Evolutionary conservation across 2,888 invertebrate species (phyloP), one percentile per base, ranked within the genome.

Genomic region (Antheraea yamamai): DNA sequence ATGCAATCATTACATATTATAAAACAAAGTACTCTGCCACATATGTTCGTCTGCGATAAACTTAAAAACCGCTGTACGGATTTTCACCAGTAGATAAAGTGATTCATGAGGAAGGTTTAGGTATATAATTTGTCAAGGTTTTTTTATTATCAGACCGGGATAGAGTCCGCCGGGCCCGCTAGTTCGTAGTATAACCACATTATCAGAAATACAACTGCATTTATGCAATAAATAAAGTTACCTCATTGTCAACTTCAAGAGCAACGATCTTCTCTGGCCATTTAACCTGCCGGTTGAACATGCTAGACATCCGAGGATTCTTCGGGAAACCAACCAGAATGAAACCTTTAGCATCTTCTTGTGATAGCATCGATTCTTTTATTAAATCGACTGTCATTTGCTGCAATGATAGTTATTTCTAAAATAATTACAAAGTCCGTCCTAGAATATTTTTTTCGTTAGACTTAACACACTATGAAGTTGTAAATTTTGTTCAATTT

Each of bases 291-390:
- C 89, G 87, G 83, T 92, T 91, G 84, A 95, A 95, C 75, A 94
- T 92, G 78, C 83, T 90, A n/a, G 94, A 93, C 92, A 94, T 93
- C 51, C 93, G 92, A 18, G 90, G 90, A 75, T 93, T 96, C 84
- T 91, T 94, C 14, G 96, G 96, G 86, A 96, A 96, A 20, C 95
- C 95, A 16, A 95, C 95, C 68, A 96, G 85, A 26, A 96, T 92
- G 82, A 94, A 96, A 0, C 96, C 96, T 66, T 91, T 93, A 0
- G 94, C 90, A 1, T 91, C 92, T 66, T 92, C 88, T 74, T 92
- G 90, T 78, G 83, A 81, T 76, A 96, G 85, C 94, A 96, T 95
- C 72, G 93, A 91, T 83, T 96, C 96, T 81, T 96, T 96, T 78
- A 96, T 92, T 76, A 96, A 85, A 80, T 96, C 95, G 39, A 96